Conservation (phyloP, 2,888 invertebrate species). For the Cantharis flavilabris region DNA sequence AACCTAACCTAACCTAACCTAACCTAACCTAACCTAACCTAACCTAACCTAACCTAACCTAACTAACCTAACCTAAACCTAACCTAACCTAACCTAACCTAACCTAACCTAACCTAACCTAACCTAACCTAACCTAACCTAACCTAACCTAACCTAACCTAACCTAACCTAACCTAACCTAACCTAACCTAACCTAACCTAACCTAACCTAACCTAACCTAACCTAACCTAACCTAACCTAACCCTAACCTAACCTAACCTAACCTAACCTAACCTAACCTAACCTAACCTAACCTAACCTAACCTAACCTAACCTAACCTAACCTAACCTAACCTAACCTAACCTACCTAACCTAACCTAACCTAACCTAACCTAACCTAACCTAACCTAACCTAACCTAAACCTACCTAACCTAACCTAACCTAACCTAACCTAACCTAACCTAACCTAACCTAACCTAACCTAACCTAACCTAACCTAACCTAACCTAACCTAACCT, state of each 20-base stretch:
- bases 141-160: constrained; percentile 12
- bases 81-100: constrained; percentile 2
- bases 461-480: constrained; percentile 30
- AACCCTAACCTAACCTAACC: constrained; percentile 3
- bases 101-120: constrained; percentile 5
- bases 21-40: constrained; percentile 11
- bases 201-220: constrained; percentile 10
- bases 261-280: constrained; percentile 7
- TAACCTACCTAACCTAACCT: too few relatives aligned
- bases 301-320: constrained; percentile 10
- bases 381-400: constrained; percentile 8
- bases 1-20: too few relatives aligned
- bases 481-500: constrained; percentile 26
- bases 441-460: constrained; percentile 8
- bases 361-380: constrained; percentile 7
- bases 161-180: constrained; percentile 13
- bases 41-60: constrained; percentile 6
- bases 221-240: not conserved
- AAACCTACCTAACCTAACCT: constrained; percentile 6
- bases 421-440: constrained; percentile 3
- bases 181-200: constrained; percentile 9
- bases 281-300: constrained; percentile 12
- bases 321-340: too few relatives aligned
- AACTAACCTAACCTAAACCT: not conserved
- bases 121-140: constrained; percentile 3